Evolutionary conservation across 2,888 invertebrate genomes (phyloP).

Genomic region (Ochlodes sylvanus): DNA sequence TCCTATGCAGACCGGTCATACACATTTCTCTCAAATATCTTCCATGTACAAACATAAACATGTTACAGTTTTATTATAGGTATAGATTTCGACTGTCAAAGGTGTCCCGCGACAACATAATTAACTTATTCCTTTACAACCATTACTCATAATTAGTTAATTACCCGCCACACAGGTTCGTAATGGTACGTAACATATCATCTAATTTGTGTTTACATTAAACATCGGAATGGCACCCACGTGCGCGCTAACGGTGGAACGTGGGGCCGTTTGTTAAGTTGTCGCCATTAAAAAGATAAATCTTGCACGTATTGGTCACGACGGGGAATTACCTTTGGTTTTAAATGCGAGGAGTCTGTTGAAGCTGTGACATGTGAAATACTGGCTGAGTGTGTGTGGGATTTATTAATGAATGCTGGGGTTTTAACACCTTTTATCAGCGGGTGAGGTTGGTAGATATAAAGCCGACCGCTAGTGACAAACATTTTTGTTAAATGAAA

Average conservation of each 20-base stretch:
- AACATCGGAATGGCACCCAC: background rate
- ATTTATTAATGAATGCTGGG: too few species aligned
- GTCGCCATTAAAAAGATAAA: background rate
- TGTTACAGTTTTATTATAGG: too few species aligned
- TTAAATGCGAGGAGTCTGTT: background rate
- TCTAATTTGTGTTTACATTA: slow-evolving; percentile 1
- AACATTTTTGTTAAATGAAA: too few species aligned
- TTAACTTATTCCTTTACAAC: background rate
- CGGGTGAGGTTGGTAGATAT: too few species aligned
- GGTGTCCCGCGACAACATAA: too few species aligned
- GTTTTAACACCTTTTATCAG: too few species aligned
- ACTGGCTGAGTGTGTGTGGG: too few species aligned
- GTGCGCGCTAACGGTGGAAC: background rate
- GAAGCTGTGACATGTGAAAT: background rate
- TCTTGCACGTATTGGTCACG: background rate
- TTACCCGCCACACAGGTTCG: slow-evolving; percentile 4
- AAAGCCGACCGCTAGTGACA: too few species aligned
- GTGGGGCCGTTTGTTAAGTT: background rate
- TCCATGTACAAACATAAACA: too few species aligned
- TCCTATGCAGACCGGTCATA: too few species aligned
- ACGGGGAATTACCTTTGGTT: background rate
- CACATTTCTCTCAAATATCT: too few species aligned
- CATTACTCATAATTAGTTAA: background rate
- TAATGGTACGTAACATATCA: slow-evolving; percentile 7
- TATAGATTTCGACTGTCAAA: too few species aligned